These are phyloP conservation scores for Itoplectis maculator DNA, from an alignment of 2,888 invertebrate genomes.

Conservation along the genomic window DNA sequence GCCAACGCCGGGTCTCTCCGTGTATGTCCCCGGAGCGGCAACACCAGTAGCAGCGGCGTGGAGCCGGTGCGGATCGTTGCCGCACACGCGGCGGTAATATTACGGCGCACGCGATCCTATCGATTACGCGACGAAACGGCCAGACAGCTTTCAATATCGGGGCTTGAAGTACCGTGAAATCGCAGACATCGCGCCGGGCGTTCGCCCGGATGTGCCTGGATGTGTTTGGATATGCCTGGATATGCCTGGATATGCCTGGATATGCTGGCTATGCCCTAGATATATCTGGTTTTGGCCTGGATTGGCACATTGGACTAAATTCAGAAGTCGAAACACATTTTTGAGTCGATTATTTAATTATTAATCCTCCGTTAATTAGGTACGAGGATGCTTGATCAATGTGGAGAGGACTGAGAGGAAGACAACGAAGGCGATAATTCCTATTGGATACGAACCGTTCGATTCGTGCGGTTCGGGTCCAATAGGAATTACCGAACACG, in stretches of 20 bases:
- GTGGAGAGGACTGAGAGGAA: too few relatives aligned
- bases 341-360: too few relatives aligned
- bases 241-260: neutral
- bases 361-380: too few relatives aligned
- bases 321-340: too few relatives aligned
- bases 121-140: conserved; percentile 30
- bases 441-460: too few relatives aligned
- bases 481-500: neutral
- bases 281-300: neutral
- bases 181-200: neutral
- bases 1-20: neutral
- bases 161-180: conserved; percentile 42
- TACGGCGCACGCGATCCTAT: conserved; percentile 41
- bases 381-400: too few relatives aligned
- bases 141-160: conserved; percentile 47
- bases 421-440: neutral
- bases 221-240: neutral
- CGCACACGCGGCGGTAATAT: conserved; percentile 24
- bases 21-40: neutral
- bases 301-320: too few relatives aligned
- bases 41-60: neutral
- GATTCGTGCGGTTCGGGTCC: neutral
- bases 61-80: conserved; percentile 3
- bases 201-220: neutral
- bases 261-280: neutral